Percentiles rank a stretch among this genome's conserved stretches.
These are phyloP conservation scores for Stichopus horrens DNA, from an alignment of 53 echinoderm and acorn worm genomes.

Conservation along the genomic window DNA sequence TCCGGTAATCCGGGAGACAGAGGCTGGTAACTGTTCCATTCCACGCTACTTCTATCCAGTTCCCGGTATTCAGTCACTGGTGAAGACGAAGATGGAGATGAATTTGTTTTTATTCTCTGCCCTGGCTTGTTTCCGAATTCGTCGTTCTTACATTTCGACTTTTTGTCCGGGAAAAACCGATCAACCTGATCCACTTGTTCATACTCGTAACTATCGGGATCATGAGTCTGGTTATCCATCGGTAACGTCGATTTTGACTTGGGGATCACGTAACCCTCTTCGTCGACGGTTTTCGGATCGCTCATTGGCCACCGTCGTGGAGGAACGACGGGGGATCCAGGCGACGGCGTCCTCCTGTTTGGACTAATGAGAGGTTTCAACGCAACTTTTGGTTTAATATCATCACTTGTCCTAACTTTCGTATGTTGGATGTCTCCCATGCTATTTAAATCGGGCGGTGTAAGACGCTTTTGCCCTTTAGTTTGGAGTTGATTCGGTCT, in stretches of 20 bases:
- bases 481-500: not conserved
- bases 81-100: not conserved
- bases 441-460: not conserved
- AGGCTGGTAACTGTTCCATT: not conserved
- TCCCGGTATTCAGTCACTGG: not conserved
- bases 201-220: constrained; percentile 2
- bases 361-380: not conserved
- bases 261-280: constrained; percentile 20
- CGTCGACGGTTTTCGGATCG: not conserved
- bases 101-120: no score
- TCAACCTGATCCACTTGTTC: constrained; percentile 12
- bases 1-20: not conserved
- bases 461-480: not conserved
- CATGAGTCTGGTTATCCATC: not conserved
- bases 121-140: no score
- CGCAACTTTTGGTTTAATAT: not conserved
- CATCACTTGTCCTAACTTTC: not conserved
- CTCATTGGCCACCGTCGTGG: not conserved
- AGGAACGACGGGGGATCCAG: not conserved
- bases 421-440: not conserved
- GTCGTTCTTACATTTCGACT: not conserved
- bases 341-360: not conserved
- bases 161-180: not conserved
- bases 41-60: not conserved
- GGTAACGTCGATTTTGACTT: not conserved